Conservation (phyloP, 2,113 vertebrate species). For the Eolophus roseicapilla region DNA sequence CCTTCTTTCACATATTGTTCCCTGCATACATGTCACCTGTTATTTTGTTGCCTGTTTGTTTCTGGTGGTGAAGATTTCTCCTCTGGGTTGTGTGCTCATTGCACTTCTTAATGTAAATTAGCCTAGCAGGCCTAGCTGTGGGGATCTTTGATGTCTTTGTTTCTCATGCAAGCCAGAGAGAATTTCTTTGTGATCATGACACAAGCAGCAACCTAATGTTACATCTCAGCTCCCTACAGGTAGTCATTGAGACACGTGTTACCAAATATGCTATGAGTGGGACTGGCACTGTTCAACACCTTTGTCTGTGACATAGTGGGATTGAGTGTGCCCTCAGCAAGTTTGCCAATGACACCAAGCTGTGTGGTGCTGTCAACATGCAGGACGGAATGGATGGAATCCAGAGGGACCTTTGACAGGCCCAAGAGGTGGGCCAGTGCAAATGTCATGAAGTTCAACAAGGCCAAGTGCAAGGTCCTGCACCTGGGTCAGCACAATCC, state of each 20-base stretch:
- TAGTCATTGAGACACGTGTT: background rate
- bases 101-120: background rate
- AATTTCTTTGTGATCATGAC: background rate
- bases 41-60: background rate
- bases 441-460: background rate
- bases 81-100: background rate
- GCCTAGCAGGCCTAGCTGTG: background rate
- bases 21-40: background rate
- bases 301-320: background rate
- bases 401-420: background rate
- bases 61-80: background rate
- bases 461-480: background rate
- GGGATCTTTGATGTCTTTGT: background rate
- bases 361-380: background rate
- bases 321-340: too few relatives aligned
- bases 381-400: background rate
- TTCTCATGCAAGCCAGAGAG: background rate
- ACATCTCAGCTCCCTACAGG: background rate
- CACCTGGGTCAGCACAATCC: background rate
- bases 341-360: background rate
- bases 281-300: background rate
- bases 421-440: background rate
- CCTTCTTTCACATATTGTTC: background rate
- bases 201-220: background rate
- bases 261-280: background rate